Evolutionary conservation across 2,113 vertebrate genomes (phyloP).

Genomic region (Mesembrinibis cayennensis): DNA sequence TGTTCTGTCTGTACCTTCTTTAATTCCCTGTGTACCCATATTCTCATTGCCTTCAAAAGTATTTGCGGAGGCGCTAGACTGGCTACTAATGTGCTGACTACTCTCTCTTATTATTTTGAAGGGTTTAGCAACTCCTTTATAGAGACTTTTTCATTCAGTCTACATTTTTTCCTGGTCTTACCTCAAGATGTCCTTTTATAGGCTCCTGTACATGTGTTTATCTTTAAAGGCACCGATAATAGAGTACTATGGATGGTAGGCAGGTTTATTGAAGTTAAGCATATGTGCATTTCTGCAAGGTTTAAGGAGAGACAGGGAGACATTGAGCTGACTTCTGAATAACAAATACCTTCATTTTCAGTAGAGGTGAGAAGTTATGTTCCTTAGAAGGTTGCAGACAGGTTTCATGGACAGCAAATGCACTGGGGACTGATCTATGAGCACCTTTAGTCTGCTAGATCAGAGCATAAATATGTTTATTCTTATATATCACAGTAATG

Average conservation of each 20-base stretch:
- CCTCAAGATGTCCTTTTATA: neutral
- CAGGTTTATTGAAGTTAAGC: neutral
- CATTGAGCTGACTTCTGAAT: neutral
- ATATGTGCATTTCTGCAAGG: neutral
- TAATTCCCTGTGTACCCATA: neutral
- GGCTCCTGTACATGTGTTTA: neutral
- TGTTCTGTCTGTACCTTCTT: neutral
- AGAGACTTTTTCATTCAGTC: neutral
- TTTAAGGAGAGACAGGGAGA: neutral
- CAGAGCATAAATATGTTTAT: conserved; percentile 13
- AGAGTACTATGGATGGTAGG: neutral
- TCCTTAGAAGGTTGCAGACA: conserved; percentile 8
- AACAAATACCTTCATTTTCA: conserved; percentile 23
- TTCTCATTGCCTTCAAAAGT: neutral
- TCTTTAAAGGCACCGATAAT: neutral
- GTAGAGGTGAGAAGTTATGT: neutral
- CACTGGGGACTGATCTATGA: neutral
- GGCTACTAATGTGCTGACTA: neutral
- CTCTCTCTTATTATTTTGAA: neutral
- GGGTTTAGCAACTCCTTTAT: neutral
- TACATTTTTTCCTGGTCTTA: neutral
- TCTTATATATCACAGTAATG: neutral
- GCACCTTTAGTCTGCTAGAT: neutral
- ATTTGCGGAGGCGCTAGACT: neutral
- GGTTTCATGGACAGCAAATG: neutral